Evolutionary conservation across 64 coral and sea anemone species (phyloP), one percentile per base, ranked within the genome.

Genomic region (Pocillopora verrucosa): DNA sequence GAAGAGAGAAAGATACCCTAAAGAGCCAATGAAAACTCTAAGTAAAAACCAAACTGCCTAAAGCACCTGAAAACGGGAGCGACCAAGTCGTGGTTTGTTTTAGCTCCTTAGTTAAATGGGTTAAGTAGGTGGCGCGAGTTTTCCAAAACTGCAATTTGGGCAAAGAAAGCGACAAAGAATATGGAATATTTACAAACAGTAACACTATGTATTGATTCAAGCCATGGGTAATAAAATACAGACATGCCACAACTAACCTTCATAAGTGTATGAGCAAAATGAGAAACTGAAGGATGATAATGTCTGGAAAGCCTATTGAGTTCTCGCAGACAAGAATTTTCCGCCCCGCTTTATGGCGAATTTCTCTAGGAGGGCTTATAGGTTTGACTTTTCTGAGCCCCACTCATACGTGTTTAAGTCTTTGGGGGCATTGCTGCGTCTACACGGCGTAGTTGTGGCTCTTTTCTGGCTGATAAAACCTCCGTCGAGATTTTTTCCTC

Each of bases 201-300:
- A 51, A 51, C 41, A 51, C 41, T 51, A 51, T 30, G 7, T 51
- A 51, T 51, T 51, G 41, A 51, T 51, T 51, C 41, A 51, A 51
- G 0, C 41, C 41, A 51, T 51, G 41, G 7, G 7, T 30, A 51
- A 51, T 36, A 15, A 76, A 76, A 12, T 14, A 19, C 41, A 77
- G 75, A 56, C 10, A 45, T 5, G 13, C 14, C 25, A 35, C 58
- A 77, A 20, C 57, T 78, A 84, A 99, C 94, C 94, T 93, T 79
- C 61, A 90, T 80, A 16, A 99, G 86, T 13, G 77, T 79, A 73
- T 82, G 24, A 75, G 97, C 97, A 76, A 99, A 99, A 77, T 88
- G 79, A 63, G 58, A 68, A 13, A 99, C 97, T 15, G 97, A 95
- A 5, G 97, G 97, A 86, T 99, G 97, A 36, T 99, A 99, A 89